A percentile compares a stretch with the other conserved stretches of the same genome.
phyloP scores from a whole-genome alignment of 2,888 invertebrate genomes.

The Nemotelus pantherinus region DNA sequence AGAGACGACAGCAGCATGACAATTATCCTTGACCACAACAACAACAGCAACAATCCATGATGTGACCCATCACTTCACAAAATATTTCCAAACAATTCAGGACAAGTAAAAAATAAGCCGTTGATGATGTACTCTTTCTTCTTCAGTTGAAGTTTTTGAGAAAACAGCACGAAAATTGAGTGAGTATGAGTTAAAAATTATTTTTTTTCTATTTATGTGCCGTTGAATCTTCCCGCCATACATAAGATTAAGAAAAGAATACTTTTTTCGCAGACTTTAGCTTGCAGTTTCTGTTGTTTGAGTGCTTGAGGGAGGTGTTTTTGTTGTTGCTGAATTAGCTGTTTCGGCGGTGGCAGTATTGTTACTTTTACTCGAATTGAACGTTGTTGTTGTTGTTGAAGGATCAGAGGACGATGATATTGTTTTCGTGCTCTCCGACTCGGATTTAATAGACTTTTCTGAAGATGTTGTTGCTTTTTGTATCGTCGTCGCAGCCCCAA shows the following conservation, averaged over 20 bases:
- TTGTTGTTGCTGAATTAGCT: background rate
- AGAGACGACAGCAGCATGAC: too few relatives aligned
- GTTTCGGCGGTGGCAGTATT: conserved; percentile 5
- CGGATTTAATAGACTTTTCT: background rate
- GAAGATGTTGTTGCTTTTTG: background rate
- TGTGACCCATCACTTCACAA: too few relatives aligned
- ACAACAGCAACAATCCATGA: too few relatives aligned
- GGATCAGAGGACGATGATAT: background rate
- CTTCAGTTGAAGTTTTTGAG: background rate
- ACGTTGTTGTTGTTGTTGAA: background rate
- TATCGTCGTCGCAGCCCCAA: background rate
- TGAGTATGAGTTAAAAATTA: too few relatives aligned
- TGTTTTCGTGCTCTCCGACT: background rate
- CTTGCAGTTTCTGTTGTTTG: conserved; percentile 4
- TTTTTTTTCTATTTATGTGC: background rate
- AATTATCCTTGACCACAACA: too few relatives aligned
- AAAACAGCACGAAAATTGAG: too few relatives aligned
- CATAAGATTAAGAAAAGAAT: background rate
- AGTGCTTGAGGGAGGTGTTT: background rate
- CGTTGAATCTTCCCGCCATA: background rate
- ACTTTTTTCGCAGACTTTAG: conserved; percentile 18
- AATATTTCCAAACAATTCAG: too few relatives aligned
- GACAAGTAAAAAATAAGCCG: too few relatives aligned
- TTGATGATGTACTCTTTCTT: background rate
- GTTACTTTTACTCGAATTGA: background rate